Evolutionary conservation across 2,113 vertebrate genomes (phyloP).

Genomic region (Pluvialis apricaria): DNA sequence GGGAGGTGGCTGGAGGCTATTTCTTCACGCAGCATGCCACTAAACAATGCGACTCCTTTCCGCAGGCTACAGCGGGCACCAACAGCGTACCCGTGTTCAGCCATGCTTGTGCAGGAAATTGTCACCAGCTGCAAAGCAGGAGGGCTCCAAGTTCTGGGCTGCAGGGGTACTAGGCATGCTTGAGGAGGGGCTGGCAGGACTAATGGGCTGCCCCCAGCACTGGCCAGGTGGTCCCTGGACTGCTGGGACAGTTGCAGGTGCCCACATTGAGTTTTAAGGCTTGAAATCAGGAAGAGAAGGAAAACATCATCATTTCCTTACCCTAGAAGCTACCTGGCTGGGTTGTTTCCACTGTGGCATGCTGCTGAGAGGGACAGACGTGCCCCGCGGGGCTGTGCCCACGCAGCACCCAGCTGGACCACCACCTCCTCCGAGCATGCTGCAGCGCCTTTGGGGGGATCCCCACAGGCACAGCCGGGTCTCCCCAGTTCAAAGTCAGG

Average conservation of each 20-base stretch:
- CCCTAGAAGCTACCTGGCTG: neutral
- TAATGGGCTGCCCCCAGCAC: fast-evolving
- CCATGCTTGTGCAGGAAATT: no score
- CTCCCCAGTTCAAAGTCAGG: neutral
- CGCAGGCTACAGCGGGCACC: fast-evolving
- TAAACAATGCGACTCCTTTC: neutral
- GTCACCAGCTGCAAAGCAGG: fast-evolving
- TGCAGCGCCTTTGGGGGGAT: fast-evolving
- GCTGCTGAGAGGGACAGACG: no score
- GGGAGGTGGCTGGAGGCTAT: neutral
- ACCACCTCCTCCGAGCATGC: fast-evolving
- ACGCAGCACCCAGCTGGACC: neutral
- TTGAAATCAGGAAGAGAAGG: neutral
- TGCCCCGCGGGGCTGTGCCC: neutral
- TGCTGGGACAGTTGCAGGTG: neutral
- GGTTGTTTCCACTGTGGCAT: neutral
- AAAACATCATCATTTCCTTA: neutral
- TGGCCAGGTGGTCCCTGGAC: neutral
- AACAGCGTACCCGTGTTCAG: fast-evolving
- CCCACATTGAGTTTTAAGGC: neutral
- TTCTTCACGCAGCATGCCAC: neutral
- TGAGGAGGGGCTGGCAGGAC: neutral
- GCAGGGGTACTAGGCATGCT: fast-evolving
- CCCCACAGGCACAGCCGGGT: no score
- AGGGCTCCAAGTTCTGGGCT: neutral